phyloP scores from a whole-genome alignment of 2,888 invertebrate genomes.

The Eilema caniola region DNA sequence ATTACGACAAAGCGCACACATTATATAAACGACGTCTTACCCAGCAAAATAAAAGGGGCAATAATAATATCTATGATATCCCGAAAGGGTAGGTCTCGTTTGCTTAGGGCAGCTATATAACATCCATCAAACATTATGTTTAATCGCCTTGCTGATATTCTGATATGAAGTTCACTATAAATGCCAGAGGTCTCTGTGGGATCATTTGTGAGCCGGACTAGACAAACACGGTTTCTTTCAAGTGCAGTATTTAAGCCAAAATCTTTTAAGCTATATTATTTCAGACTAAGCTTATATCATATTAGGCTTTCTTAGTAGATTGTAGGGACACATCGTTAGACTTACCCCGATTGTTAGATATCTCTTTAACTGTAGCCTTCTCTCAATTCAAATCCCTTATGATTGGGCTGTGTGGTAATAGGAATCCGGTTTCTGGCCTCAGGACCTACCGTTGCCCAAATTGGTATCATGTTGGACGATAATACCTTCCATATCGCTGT shows the following conservation, averaged over 20 bases:
- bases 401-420: too few relatives aligned
- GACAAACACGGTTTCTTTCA: background rate
- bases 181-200: slow-evolving; percentile 21
- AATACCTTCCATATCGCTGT: too few relatives aligned
- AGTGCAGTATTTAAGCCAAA: background rate
- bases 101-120: slow-evolving; percentile 54
- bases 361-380: too few relatives aligned
- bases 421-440: too few relatives aligned
- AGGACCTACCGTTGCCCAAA: too few relatives aligned
- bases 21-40: slow-evolving; percentile 50
- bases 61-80: slow-evolving; percentile 51
- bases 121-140: slow-evolving; percentile 57
- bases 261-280: background rate
- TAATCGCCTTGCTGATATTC: slow-evolving; percentile 57
- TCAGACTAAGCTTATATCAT: background rate
- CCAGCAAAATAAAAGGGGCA: slow-evolving; percentile 51
- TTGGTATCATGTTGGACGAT: too few relatives aligned
- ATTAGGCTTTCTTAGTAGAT: background rate
- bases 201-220: slow-evolving; percentile 24
- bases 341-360: too few relatives aligned
- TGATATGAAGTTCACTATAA: slow-evolving; percentile 45
- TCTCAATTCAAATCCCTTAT: too few relatives aligned
- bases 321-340: too few relatives aligned
- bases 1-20: slow-evolving; percentile 44
- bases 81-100: slow-evolving; percentile 48